Evolutionary conservation across 2,797 vertebrate genomes (phyloP).

Genomic region (Phrynocephalus vlangalii): DNA sequence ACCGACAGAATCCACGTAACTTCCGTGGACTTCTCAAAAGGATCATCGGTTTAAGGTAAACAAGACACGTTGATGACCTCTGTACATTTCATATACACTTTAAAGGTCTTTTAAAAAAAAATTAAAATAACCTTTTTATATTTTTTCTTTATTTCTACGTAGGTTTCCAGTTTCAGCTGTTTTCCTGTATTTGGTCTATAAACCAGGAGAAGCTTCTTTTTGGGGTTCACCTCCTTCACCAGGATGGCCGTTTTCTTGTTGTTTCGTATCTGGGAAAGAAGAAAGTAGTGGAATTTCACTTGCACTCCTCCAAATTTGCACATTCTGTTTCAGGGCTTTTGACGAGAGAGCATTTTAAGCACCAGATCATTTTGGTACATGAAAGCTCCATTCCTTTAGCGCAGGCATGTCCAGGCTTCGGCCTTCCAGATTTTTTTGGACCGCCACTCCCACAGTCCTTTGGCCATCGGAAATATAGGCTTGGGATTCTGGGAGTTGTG

Average conservation of each 20-base stretch:
- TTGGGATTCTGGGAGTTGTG: too few species aligned
- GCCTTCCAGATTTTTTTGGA: too few species aligned
- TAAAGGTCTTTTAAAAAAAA: background rate
- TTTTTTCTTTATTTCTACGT: conserved; percentile 94
- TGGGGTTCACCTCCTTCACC: conserved; percentile 94
- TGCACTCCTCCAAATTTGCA: background rate
- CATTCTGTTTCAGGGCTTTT: background rate
- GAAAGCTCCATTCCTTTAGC: too few species aligned
- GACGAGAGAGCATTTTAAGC: background rate
- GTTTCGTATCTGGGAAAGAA: conserved; percentile 82
- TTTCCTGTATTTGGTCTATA: conserved; percentile 97
- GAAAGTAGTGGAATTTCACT: background rate
- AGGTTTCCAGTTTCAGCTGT: conserved; percentile 94
- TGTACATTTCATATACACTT: too few species aligned
- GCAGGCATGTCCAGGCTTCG: too few species aligned
- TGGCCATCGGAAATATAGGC: too few species aligned
- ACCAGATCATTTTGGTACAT: background rate
- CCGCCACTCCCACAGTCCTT: too few species aligned
- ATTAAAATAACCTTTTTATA: conserved; percentile 91
- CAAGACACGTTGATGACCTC: background rate
- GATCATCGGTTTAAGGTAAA: background rate
- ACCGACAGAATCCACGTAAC: background rate
- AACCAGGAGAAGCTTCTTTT: conserved; percentile 96
- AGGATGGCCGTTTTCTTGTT: conserved; percentile 96
- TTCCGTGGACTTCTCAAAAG: background rate